phyloP scores from a whole-genome alignment of 2,888 invertebrate species.

The Caenorhabditis uteleia region DNA sequence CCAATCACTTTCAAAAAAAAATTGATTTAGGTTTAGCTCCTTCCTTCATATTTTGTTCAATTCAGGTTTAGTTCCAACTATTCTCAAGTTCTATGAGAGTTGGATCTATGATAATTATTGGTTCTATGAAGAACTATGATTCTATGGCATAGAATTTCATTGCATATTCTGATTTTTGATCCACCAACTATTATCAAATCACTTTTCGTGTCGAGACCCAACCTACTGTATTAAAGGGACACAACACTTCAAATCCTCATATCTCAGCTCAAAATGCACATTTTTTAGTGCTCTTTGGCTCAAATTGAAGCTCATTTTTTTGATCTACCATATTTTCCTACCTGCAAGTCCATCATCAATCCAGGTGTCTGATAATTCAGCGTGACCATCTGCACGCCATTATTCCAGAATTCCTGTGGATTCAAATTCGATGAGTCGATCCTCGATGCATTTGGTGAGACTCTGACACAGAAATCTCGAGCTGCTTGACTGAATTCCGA shows the following conservation, averaged over 20 bases:
- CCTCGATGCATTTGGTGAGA: constrained; percentile 74
- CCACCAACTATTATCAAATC: not conserved
- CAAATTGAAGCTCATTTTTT: not conserved
- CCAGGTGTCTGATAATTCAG: constrained; percentile 76
- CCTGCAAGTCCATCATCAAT: constrained; percentile 76
- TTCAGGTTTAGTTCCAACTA: no score
- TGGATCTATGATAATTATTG: no score
- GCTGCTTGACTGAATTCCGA: constrained; percentile 71
- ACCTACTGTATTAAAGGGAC: no score
- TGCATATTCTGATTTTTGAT: no score
- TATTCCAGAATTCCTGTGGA: constrained; percentile 75
- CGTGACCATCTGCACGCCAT: constrained; percentile 75
- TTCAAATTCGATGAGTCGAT: constrained; percentile 74
- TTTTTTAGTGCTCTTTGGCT: no score
- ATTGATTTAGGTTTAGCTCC: no score
- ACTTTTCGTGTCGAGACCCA: no score
- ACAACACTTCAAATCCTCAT: not conserved
- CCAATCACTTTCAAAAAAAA: constrained; percentile 4
- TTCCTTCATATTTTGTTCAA: constrained; percentile 4
- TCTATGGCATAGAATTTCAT: no score
- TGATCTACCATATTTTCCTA: no score
- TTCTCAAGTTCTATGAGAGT: no score
- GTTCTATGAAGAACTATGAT: no score
- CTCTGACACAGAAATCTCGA: constrained; percentile 62
- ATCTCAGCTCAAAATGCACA: not conserved